phyloP scores from a whole-genome alignment of 2,113 vertebrate genomes.

The Theropithecus gelada region DNA sequence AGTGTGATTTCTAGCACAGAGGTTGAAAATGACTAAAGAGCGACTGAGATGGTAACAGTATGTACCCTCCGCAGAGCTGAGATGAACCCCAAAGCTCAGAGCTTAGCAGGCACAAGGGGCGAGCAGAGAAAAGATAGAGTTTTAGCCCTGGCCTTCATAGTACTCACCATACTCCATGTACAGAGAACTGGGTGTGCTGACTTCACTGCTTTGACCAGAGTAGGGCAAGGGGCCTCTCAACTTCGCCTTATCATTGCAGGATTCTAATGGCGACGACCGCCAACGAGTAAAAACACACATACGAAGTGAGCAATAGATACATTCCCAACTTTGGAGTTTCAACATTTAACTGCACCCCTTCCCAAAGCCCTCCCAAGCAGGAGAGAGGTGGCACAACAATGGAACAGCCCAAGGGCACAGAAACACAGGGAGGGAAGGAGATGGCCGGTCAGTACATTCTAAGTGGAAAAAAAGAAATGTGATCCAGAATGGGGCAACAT shows the following conservation, averaged over 20 bases:
- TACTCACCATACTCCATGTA: conserved; percentile 90
- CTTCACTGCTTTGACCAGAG: conserved; percentile 85
- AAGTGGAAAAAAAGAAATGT: neutral
- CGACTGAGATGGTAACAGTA: neutral
- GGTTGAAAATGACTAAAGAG: neutral
- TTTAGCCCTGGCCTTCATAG: neutral
- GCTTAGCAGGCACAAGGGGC: neutral
- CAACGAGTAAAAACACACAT: conserved; percentile 50
- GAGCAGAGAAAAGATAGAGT: neutral
- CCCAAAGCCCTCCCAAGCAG: conserved; percentile 15
- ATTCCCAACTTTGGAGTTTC: neutral
- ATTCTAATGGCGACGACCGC: conserved; percentile 83
- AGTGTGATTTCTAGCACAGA: conserved; percentile 1
- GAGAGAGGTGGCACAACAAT: neutral
- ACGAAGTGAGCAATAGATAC: conserved; percentile 36
- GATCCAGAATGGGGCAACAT: neutral
- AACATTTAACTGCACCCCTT: conserved; percentile 6
- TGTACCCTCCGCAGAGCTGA: neutral
- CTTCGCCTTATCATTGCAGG: conserved; percentile 78
- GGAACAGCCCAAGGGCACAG: conserved; percentile 38
- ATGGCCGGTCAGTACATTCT: neutral
- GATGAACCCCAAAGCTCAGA: neutral
- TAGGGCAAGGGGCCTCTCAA: conserved; percentile 83
- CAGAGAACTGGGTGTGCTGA: conserved; percentile 87
- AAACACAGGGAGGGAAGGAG: conserved; percentile 37